phyloP scores from a whole-genome alignment of 30 jellyfish, hydroid and myxozoan species.

The Morbakka virulenta region DNA sequence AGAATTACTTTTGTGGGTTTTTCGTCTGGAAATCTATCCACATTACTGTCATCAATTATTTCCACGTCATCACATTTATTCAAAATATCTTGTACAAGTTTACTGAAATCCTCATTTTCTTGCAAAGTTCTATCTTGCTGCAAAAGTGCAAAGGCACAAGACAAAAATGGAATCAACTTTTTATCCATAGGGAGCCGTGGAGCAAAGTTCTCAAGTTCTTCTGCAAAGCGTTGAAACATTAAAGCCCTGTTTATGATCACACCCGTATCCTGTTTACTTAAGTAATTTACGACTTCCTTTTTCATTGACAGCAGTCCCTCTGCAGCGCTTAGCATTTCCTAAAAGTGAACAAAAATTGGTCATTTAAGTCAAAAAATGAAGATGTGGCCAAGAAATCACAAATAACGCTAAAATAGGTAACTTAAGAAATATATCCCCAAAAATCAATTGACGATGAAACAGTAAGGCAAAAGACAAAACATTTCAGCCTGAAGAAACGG shows the following conservation, averaged over 20 bases:
- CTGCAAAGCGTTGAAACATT: slow-evolving; percentile 67
- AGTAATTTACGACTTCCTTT: not conserved
- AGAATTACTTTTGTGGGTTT: not conserved
- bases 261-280: not conserved
- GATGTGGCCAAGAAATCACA: too few species aligned
- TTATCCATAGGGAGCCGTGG: slow-evolving; percentile 38
- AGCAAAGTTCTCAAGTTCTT: slow-evolving; percentile 56
- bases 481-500: too few species aligned
- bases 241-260: slow-evolving; percentile 45
- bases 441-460: too few species aligned
- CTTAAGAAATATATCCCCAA: too few species aligned
- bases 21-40: not conserved
- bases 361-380: too few species aligned
- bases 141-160: slow-evolving; percentile 85
- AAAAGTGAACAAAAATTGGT: too few species aligned
- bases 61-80: slow-evolving; percentile 12
- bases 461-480: too few species aligned
- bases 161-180: slow-evolving; percentile 71
- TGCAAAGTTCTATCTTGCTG: slow-evolving; percentile 59
- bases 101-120: not conserved
- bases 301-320: not conserved
- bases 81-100: slow-evolving; percentile 10
- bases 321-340: not conserved
- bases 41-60: not conserved
- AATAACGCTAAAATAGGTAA: too few species aligned